Evolutionary conservation across 2,113 vertebrate species (phyloP).

Genomic region (Macroglossus sobrinus): DNA sequence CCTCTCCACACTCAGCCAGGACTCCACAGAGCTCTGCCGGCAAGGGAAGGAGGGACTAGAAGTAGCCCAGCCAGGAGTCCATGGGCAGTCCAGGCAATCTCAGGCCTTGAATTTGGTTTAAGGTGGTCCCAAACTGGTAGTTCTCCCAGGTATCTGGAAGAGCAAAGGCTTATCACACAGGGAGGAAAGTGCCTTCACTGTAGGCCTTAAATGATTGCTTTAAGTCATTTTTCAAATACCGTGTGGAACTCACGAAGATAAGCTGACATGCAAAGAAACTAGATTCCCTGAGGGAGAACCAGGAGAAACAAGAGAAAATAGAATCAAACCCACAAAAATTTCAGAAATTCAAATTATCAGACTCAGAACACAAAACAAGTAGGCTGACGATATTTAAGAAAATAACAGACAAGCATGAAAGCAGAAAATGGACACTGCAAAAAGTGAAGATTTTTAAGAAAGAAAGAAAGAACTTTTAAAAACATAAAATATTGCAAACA

Average conservation of each 20-base stretch:
- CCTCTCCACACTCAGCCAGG: background rate
- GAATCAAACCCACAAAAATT: background rate
- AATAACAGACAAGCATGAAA: background rate
- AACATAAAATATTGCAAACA: background rate
- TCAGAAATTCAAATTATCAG: background rate
- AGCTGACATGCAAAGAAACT: background rate
- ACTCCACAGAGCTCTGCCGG: background rate
- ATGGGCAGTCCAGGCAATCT: background rate
- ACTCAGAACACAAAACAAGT: background rate
- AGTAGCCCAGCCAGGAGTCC: background rate
- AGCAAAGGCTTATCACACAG: background rate
- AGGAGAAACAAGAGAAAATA: background rate
- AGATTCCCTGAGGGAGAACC: background rate
- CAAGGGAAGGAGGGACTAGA: background rate
- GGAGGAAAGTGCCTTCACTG: background rate
- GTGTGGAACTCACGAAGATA: background rate
- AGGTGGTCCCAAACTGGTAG: background rate
- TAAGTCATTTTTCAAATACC: background rate
- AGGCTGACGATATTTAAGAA: background rate
- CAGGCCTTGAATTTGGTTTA: background rate
- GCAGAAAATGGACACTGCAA: background rate
- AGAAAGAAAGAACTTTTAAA: background rate
- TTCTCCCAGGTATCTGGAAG: background rate
- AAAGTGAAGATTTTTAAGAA: background rate
- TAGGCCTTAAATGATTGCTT: background rate